phyloP scores from a whole-genome alignment of 2,113 vertebrate genomes.

The Plecotus auritus region DNA sequence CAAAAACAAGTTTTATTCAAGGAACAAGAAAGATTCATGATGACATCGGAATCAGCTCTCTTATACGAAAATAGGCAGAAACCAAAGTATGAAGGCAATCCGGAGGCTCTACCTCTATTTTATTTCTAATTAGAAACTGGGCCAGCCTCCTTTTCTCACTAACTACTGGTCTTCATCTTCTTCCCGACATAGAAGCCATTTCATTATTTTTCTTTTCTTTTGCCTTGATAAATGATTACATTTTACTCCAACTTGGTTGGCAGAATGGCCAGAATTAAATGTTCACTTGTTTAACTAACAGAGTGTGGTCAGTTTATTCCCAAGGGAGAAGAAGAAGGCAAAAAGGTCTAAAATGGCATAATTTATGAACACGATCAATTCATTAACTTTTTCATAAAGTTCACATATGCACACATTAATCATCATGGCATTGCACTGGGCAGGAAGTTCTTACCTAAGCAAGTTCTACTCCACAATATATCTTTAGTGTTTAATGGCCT shows the following conservation, averaged over 20 bases:
- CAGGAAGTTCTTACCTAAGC: constrained; percentile 83
- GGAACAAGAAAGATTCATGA: not conserved
- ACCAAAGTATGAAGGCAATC: not conserved
- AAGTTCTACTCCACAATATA: constrained; percentile 74
- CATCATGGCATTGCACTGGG: constrained; percentile 70
- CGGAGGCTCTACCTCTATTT: not conserved
- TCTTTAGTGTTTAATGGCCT: constrained; percentile 80
- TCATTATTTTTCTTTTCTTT: constrained; percentile 54
- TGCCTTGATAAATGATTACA: constrained; percentile 75
- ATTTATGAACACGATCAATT: constrained; percentile 81
- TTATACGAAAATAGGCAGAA: not conserved
- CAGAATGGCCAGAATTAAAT: constrained; percentile 75
- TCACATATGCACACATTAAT: constrained; percentile 79
- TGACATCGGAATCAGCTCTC: not conserved
- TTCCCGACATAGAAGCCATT: constrained; percentile 38
- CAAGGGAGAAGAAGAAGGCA: constrained; percentile 63
- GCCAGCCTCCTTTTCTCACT: constrained; percentile 24
- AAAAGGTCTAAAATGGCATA: constrained; percentile 78
- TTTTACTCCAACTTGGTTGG: constrained; percentile 70
- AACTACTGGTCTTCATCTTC: constrained; percentile 40
- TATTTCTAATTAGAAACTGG: constrained; percentile 24
- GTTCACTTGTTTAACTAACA: constrained; percentile 81
- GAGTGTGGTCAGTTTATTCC: constrained; percentile 76
- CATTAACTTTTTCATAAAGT: constrained; percentile 84
- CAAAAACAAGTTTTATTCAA: not conserved